A percentile compares a stretch with the other conserved stretches of the same genome.
These are phyloP conservation scores for Lucinisca nassula DNA, from an alignment of 2,888 invertebrate genomes.

Conservation along the genomic window DNA sequence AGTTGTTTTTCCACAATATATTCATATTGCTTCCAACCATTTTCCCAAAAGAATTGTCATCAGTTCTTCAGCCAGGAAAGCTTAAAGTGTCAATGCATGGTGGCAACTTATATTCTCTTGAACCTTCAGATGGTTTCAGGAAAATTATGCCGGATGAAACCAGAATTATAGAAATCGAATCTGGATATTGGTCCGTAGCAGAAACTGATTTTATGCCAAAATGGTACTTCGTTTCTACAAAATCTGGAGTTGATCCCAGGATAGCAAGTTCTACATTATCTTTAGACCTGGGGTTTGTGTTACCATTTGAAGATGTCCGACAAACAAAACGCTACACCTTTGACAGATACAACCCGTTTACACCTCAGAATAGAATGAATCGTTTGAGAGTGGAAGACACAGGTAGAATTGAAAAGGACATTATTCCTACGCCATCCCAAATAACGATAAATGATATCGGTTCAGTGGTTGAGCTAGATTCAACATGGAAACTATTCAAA, in stretches of 20 bases:
- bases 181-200: constrained; percentile 72
- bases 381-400: constrained; percentile 37
- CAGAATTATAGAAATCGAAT: constrained; percentile 52
- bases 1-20: constrained; percentile 79
- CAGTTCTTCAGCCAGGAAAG: constrained; percentile 55
- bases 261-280: constrained; percentile 69
- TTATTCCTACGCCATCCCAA: constrained; percentile 59
- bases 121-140: constrained; percentile 68
- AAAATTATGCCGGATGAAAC: constrained; percentile 42
- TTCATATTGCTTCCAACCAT: constrained; percentile 75
- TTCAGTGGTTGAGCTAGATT: constrained; percentile 12
- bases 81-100: constrained; percentile 68
- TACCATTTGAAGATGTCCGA: constrained; percentile 69
- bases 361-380: constrained; percentile 62
- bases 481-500: constrained; percentile 45
- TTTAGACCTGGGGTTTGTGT: constrained; percentile 69
- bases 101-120: constrained; percentile 71
- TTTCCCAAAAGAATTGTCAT: constrained; percentile 63
- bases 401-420: constrained; percentile 28
- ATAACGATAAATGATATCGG: not conserved
- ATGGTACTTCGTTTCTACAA: constrained; percentile 74
- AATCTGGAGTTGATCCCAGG: constrained; percentile 54
- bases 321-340: constrained; percentile 76
- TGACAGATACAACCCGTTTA: constrained; percentile 78
- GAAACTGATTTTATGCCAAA: constrained; percentile 78